phyloP scores from a whole-genome alignment of 2,888 invertebrate species.

The Epistrophella euchroma region DNA sequence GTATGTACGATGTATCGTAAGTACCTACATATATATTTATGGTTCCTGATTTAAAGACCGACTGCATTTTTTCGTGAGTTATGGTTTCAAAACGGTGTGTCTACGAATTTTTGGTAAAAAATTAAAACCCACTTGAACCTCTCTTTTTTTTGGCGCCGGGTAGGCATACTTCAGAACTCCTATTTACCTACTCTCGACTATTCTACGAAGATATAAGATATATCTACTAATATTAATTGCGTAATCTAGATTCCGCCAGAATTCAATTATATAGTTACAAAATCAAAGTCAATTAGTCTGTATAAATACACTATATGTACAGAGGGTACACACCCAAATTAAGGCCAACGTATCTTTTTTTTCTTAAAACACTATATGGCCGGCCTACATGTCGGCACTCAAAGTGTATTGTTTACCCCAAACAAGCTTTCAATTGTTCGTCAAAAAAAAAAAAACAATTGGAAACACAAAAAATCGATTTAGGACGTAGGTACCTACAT shows the following conservation, averaged over 20 bases:
- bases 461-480: conserved; percentile 39
- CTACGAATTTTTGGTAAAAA: too few relatives aligned
- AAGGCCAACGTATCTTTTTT: conserved; percentile 8
- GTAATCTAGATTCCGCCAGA: background rate
- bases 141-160: too few relatives aligned
- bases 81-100: too few relatives aligned
- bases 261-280: conserved; percentile 18
- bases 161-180: too few relatives aligned
- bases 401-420: conserved; percentile 26
- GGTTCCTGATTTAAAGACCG: too few relatives aligned
- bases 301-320: background rate
- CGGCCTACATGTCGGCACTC: background rate
- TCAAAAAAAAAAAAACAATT: background rate
- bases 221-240: background rate
- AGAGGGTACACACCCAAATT: conserved; percentile 13
- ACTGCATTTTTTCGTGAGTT: too few relatives aligned
- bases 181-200: too few relatives aligned
- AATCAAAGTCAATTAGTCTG: conserved; percentile 51
- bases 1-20: too few relatives aligned
- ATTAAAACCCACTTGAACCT: too few relatives aligned
- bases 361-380: background rate
- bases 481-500: background rate
- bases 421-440: conserved; percentile 52
- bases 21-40: too few relatives aligned
- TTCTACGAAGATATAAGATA: background rate